phyloP scores from a whole-genome alignment of 1,140 invertebrate genomes.

The Aphaenogaster floridana region DNA sequence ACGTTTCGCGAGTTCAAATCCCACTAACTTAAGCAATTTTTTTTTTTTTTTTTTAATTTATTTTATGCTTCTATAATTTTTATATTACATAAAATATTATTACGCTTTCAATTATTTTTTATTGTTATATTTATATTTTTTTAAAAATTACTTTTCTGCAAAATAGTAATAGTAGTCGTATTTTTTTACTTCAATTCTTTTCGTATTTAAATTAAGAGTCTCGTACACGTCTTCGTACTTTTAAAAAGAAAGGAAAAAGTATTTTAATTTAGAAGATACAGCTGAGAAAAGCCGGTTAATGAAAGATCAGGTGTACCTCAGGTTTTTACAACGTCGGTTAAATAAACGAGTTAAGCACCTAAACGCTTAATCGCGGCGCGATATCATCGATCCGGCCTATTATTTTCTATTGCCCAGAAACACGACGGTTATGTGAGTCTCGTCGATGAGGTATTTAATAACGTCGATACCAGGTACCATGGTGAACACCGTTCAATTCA shows the following conservation, averaged over 20 bases:
- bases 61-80: conserved; percentile 2
- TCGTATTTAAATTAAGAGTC: neutral
- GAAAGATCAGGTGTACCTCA: neutral
- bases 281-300: neutral
- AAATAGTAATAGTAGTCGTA: neutral
- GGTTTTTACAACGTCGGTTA: neutral
- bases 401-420: neutral
- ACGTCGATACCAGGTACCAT: neutral
- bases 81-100: neutral
- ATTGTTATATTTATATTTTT: neutral
- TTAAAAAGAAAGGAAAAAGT: neutral
- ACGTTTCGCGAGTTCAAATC: conserved; percentile 32
- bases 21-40: neutral
- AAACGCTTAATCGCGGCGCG: neutral
- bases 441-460: conserved; percentile 10
- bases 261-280: neutral
- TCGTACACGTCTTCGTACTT: neutral
- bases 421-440: too few species aligned
- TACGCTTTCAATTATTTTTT: neutral
- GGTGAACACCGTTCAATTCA: neutral
- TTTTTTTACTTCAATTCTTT: neutral
- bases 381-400: neutral
- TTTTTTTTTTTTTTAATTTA: neutral
- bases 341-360: neutral
- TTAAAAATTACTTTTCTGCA: neutral